These are phyloP conservation scores for Sandelia bainsii DNA, from an alignment of 2,797 vertebrate genomes.

Conservation along the genomic window DNA sequence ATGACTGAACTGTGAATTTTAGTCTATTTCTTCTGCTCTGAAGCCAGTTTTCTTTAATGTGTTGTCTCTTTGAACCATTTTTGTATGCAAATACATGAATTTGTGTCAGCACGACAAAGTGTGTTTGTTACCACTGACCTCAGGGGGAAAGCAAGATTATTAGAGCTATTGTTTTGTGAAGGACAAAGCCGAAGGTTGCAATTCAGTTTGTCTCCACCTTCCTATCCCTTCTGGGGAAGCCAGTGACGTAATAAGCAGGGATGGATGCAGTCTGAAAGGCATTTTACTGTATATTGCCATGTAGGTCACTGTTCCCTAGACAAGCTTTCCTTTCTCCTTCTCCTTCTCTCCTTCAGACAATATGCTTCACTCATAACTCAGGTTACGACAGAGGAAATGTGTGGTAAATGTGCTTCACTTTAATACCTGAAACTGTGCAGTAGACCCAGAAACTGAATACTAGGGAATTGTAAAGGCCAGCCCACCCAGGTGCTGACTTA, in stretches of 20 bases:
- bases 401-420: constrained; percentile 12
- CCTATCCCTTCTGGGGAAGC: constrained; percentile 49
- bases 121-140: constrained; percentile 46
- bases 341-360: constrained; percentile 40
- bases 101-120: background rate
- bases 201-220: constrained; percentile 51
- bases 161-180: constrained; percentile 73
- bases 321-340: constrained; percentile 43
- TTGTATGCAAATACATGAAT: constrained; percentile 13
- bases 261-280: constrained; percentile 46
- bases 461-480: constrained; percentile 23
- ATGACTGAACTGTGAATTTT: constrained; percentile 25
- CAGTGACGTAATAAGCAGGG: constrained; percentile 48
- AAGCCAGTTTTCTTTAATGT: constrained; percentile 6
- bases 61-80: background rate
- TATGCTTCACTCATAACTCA: constrained; percentile 16
- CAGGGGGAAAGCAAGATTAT: constrained; percentile 56
- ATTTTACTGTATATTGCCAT: constrained; percentile 66
- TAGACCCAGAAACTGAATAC: constrained; percentile 23
- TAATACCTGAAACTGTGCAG: constrained; percentile 11
- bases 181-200: constrained; percentile 69
- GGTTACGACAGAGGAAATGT: constrained; percentile 26
- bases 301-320: constrained; percentile 67
- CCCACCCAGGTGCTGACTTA: background rate
- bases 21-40: constrained; percentile 5